phyloP scores from a whole-genome alignment of 2,113 vertebrate genomes.

The Nesospiza acunhae region DNA sequence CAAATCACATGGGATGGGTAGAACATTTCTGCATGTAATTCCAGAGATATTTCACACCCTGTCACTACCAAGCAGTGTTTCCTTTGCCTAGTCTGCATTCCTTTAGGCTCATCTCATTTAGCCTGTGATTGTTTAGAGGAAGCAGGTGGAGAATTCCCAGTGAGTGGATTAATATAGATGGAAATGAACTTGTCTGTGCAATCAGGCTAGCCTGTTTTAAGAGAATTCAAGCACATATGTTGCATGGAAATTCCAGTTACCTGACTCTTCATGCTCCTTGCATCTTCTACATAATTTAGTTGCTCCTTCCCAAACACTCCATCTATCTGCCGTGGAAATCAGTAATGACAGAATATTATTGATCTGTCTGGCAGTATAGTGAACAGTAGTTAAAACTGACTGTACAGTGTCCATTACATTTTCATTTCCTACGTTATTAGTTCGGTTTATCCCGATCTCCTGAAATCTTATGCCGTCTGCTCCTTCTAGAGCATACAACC shows the following conservation, averaged over 20 bases:
- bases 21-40: background rate
- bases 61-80: background rate
- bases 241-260: background rate
- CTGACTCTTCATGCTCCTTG: background rate
- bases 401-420: background rate
- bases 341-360: background rate
- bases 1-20: background rate
- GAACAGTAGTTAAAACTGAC: background rate
- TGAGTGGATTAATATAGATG: background rate
- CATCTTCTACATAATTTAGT: background rate
- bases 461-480: background rate
- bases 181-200: slow-evolving; percentile 19
- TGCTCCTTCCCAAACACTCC: background rate
- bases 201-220: background rate
- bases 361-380: background rate
- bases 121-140: background rate
- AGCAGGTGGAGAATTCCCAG: slow-evolving; percentile 39
- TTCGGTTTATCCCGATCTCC: background rate
- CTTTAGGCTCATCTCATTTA: background rate
- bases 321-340: background rate
- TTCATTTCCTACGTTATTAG: background rate
- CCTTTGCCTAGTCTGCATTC: background rate
- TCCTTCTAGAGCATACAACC: background rate
- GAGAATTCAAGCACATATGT: background rate
- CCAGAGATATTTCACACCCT: background rate